Evolutionary conservation across 2,113 vertebrate genomes (phyloP).

Genomic region (Eira barbara): DNA sequence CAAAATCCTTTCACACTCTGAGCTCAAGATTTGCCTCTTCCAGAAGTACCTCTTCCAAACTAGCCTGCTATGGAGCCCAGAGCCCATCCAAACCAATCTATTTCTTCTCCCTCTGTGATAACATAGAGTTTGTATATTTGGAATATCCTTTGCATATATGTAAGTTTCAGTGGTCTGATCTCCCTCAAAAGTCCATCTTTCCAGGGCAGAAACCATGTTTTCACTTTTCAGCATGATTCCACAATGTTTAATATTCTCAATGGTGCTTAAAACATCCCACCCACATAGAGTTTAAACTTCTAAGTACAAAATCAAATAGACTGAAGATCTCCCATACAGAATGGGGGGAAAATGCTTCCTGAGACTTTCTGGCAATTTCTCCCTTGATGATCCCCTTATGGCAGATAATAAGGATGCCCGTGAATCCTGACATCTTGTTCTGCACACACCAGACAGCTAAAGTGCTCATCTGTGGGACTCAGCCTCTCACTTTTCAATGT

Average conservation of each 20-base stretch:
- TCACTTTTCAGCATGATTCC: constrained; percentile 26
- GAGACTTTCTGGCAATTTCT: neutral
- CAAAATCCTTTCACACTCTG: neutral
- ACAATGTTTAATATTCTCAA: constrained; percentile 17
- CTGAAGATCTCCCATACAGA: neutral
- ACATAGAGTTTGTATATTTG: neutral
- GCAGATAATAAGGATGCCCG: neutral
- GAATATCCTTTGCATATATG: neutral
- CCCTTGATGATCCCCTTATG: neutral
- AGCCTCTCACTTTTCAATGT: neutral
- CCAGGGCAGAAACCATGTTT: constrained; percentile 33
- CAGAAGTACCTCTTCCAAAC: neutral
- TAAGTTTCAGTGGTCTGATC: neutral
- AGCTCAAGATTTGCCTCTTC: constrained; percentile 5
- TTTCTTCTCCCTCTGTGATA: neutral
- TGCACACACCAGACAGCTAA: neutral
- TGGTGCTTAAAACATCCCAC: constrained; percentile 23
- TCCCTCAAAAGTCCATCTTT: constrained; percentile 8
- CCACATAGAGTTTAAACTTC: constrained; percentile 18
- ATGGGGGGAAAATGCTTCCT: neutral
- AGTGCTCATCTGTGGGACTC: neutral
- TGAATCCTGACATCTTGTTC: neutral
- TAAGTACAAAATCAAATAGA: constrained; percentile 50
- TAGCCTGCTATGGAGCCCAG: neutral
- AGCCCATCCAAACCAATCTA: neutral